These are phyloP conservation scores for Cynopterus sphinx DNA, from an alignment of 2,797 vertebrate genomes.

Conservation along the genomic window DNA sequence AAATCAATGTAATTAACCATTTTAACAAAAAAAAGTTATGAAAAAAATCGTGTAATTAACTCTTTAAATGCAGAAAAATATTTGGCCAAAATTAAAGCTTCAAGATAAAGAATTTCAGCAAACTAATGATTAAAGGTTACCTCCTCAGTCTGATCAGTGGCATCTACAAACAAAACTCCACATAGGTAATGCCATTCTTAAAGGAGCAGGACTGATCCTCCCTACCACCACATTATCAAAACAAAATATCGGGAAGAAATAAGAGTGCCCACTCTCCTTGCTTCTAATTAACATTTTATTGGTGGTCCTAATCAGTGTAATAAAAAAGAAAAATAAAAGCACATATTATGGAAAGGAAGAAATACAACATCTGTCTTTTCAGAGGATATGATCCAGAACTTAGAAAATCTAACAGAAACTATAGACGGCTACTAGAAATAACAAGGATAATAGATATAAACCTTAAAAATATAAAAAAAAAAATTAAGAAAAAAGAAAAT, in stretches of 20 bases:
- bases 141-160: neutral
- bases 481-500: neutral
- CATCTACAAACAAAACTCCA: neutral
- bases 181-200: neutral
- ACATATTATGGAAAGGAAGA: neutral
- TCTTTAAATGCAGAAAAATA: neutral
- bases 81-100: neutral
- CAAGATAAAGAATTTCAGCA: neutral
- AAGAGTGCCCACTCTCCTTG: neutral
- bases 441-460: neutral
- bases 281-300: neutral
- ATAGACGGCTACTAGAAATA: neutral
- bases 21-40: neutral
- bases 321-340: neutral
- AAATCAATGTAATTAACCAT: neutral
- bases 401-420: neutral
- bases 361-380: neutral
- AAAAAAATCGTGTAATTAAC: neutral
- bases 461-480: neutral
- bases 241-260: neutral
- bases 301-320: neutral
- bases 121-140: neutral
- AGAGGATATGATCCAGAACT: neutral
- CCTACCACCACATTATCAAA: neutral
- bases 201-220: neutral